These are phyloP conservation scores for Phrynocephalus guinanensis DNA, from an alignment of 2,797 vertebrate species.

Conservation along the genomic window DNA sequence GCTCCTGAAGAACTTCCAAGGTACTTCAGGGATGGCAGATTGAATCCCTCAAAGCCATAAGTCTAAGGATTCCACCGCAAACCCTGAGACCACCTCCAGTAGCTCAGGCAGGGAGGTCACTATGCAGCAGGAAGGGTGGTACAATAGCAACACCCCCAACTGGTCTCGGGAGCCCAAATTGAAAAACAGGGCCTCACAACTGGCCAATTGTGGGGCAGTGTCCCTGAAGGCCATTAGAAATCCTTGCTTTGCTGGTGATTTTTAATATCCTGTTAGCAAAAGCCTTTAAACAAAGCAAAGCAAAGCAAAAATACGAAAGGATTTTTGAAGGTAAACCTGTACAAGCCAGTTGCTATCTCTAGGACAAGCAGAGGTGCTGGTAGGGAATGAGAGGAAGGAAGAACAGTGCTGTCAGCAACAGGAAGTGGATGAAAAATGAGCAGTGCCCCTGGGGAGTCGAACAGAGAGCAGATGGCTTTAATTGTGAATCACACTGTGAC, in stretches of 20 bases:
- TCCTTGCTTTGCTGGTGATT: conserved; percentile 3
- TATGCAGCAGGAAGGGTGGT: too few species aligned
- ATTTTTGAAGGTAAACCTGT: conserved; percentile 69
- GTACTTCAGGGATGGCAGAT: too few species aligned
- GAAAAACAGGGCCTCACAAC: too few species aligned
- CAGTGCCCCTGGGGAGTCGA: conserved; percentile 72
- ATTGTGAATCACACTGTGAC: conserved; percentile 82
- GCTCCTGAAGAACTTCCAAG: too few species aligned
- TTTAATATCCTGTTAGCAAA: conserved; percentile 23
- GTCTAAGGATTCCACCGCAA: too few species aligned
- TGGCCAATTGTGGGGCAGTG: too few species aligned
- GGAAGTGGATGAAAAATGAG: conserved; percentile 82
- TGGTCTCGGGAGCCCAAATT: too few species aligned
- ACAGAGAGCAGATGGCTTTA: conserved; percentile 82
- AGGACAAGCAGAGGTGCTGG: conserved; percentile 69
- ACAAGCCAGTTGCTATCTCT: conserved; percentile 59
- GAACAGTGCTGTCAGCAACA: conserved; percentile 84
- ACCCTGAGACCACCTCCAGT: too few species aligned
- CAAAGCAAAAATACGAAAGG: conserved; percentile 15
- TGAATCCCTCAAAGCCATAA: too few species aligned
- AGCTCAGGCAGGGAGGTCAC: too few species aligned
- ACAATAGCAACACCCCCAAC: too few species aligned
- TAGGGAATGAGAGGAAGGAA: conserved; percentile 77
- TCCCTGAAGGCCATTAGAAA: not conserved
- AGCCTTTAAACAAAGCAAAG: conserved; percentile 40